Conservation (phyloP, 2,888 invertebrate genomes). For the Melanchra persicariae region DNA sequence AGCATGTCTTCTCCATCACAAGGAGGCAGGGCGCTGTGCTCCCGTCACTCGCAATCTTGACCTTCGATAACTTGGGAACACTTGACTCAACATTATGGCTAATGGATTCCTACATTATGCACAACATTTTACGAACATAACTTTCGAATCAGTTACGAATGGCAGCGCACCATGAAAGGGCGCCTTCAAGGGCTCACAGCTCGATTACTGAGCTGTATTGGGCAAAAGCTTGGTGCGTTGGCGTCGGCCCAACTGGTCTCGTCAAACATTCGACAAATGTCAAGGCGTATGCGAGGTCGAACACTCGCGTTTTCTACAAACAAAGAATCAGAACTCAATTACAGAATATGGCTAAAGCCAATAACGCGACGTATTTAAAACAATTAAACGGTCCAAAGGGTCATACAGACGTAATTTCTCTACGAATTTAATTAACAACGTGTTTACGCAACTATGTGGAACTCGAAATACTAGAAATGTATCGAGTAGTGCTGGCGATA, state of each 20-base stretch:
- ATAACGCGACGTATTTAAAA: constrained; percentile 56
- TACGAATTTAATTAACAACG: constrained; percentile 26
- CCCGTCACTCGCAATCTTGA: constrained; percentile 66
- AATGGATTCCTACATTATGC: constrained; percentile 59
- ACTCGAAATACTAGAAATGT: constrained; percentile 6
- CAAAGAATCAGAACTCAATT: constrained; percentile 66
- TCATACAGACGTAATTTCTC: constrained; percentile 16
- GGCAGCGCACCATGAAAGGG: constrained; percentile 33
- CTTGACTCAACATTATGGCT: constrained; percentile 62
- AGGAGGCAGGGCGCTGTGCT: constrained; percentile 17
- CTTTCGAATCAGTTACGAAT: constrained; percentile 30
- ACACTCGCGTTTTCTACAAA: constrained; percentile 70
- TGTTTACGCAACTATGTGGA: constrained; percentile 16
- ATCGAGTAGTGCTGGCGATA: constrained; percentile 7
- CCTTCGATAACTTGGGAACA: constrained; percentile 76
- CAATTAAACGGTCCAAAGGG: constrained; percentile 37
- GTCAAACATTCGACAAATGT: constrained; percentile 72
- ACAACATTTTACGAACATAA: constrained; percentile 19
- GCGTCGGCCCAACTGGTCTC: constrained; percentile 50
- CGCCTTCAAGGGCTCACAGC: constrained; percentile 34
- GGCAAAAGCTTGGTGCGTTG: constrained; percentile 44
- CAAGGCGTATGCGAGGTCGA: constrained; percentile 73
- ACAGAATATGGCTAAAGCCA: constrained; percentile 45
- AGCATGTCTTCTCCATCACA: constrained; percentile 30
- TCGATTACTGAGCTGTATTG: constrained; percentile 13